phyloP scores from a whole-genome alignment of 2,113 vertebrate species.

The Lonchura striata region DNA sequence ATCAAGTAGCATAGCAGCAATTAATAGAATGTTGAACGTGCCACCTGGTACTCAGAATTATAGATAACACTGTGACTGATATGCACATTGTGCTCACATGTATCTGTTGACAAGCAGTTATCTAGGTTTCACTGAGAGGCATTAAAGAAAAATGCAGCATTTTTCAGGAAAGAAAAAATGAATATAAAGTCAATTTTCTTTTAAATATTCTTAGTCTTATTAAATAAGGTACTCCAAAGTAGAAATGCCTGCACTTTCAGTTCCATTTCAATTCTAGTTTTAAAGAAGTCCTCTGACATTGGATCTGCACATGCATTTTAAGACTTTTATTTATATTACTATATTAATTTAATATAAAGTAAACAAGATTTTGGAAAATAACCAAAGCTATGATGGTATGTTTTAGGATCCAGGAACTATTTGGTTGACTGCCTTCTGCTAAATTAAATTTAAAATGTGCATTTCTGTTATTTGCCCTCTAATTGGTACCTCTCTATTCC shows the following conservation, averaged over 20 bases:
- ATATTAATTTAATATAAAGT: background rate
- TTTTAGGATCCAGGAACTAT: background rate
- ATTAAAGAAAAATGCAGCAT: background rate
- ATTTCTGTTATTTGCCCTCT: background rate
- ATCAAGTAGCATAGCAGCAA: background rate
- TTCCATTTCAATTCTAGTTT: background rate
- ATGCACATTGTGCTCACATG: rapidly evolving
- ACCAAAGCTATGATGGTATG: background rate
- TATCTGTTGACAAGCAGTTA: background rate
- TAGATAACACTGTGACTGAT: background rate
- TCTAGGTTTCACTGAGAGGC: background rate
- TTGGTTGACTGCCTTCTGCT: background rate
- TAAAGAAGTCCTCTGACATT: background rate
- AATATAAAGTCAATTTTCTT: background rate
- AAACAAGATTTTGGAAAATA: background rate
- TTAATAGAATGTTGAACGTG: background rate
- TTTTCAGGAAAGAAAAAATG: background rate
- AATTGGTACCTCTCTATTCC: background rate
- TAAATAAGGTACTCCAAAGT: background rate
- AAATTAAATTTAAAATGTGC: background rate
- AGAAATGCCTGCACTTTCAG: background rate
- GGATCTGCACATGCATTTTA: background rate
- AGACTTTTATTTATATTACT: background rate
- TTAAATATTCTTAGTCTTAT: background rate
- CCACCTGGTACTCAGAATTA: background rate